These are phyloP conservation scores for Glyphotaelius pellucidus DNA, from an alignment of 2,888 invertebrate species.

Conservation along the genomic window DNA sequence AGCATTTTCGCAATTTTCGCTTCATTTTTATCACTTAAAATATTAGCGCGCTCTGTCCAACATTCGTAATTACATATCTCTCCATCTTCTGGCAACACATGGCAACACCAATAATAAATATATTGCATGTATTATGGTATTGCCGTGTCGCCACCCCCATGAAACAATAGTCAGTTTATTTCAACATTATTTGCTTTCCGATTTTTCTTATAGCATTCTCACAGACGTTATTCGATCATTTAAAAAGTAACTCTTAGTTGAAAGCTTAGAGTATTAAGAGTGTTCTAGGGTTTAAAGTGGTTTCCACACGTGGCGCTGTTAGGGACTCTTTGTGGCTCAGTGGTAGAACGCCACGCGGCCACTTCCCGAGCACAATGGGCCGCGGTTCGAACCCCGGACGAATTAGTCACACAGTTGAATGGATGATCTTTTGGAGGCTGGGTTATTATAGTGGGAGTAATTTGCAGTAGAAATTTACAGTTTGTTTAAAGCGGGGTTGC, in stretches of 20 bases:
- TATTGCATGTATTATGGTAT: no score
- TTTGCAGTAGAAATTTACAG: neutral
- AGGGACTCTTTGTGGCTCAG: neutral
- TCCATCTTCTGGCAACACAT: no score
- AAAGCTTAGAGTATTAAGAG: no score
- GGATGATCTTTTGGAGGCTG: neutral
- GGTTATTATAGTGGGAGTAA: neutral
- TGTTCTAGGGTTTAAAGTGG: neutral
- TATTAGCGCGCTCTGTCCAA: no score
- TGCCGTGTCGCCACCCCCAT: no score
- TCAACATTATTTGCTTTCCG: no score
- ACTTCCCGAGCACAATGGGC: neutral
- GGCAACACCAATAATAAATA: no score
- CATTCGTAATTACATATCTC: no score
- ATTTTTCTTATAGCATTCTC: no score
- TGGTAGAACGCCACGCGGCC: neutral
- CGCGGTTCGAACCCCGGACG: neutral
- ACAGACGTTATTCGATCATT: neutral
- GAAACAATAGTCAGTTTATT: no score
- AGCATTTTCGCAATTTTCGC: no score
- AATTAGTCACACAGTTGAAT: slow-evolving; percentile 10
- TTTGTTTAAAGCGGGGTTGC: neutral
- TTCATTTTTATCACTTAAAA: no score
- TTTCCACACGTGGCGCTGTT: neutral
- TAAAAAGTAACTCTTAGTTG: neutral